Base-by-base conservation (phyloP, 2,797 vertebrate species). In the Passerculus sandwichensis region DNA sequence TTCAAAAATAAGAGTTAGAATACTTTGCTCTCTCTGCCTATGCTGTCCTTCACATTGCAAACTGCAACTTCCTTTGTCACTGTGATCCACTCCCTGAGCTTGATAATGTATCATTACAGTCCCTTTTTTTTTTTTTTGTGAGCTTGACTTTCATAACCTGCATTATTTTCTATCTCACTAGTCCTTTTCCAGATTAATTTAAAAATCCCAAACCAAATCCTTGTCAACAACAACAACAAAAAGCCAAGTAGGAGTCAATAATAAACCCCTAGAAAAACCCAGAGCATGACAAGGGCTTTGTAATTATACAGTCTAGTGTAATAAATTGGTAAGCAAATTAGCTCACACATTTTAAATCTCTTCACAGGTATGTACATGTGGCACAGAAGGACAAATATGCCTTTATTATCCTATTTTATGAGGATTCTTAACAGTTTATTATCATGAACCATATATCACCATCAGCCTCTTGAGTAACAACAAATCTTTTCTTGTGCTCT, bases 221-320 rank as follows among this genome's bases (percentile, higher is more conserved):
- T 50, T 67, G 74, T 7, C 2, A 62, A 66, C 32, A 10, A 32
- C 42, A 62, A 44, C 44, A 29, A 27, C 13, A 30, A 83, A 50
- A 75, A 26, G 12, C 10, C 17, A n/a, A 60, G 20, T 19, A 65
- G 32, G 76, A 81, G 29, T 70, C 51, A 88, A 69, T 66, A 59
- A 38, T 65, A 84, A 95, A 92, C 36, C 77, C 30, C 2, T 67
- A 36, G 77, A 62, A 87, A 96, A 89, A 54, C n/a, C 36, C 90
- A 85, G 20, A 92, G 82, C n/a, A 85, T 47, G 87, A 86, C n/a
- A 66, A 74, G 32, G 11, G 27, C 50, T 93, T 95, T 91, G 72
- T 79, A 67, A 93, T 65, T 85, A 76, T 42, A 56, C 36, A 72
- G 38, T 53, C 47, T 48, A n/a, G 10, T 50, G 32, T 22, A 81